A percentile compares a stretch with the other conserved stretches of the same genome.
Evolutionary conservation across 1,140 invertebrate genomes (phyloP).

Genomic region (Nautilus pompilius): DNA sequence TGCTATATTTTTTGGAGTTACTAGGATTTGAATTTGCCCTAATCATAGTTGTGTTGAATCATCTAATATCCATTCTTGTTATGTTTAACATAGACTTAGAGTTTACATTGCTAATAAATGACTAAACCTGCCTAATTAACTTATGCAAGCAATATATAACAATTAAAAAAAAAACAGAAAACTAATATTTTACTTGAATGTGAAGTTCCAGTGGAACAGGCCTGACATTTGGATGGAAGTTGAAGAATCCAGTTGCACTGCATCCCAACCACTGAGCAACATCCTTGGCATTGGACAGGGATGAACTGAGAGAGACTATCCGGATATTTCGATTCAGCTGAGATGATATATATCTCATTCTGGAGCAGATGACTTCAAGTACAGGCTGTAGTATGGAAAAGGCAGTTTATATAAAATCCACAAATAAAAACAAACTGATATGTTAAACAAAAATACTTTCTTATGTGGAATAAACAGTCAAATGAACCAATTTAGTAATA

Average conservation of each 20-base stretch:
- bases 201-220: conserved; percentile 93
- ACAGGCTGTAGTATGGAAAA: conserved; percentile 65
- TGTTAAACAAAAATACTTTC: too few relatives aligned
- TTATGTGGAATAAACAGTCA: too few relatives aligned
- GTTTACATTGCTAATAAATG: too few relatives aligned
- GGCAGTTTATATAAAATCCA: too few relatives aligned
- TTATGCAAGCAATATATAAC: background rate
- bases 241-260: conserved; percentile 87
- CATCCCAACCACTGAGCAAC: conserved; percentile 96
- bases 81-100: too few relatives aligned
- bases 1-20: too few relatives aligned
- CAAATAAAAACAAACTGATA: too few relatives aligned
- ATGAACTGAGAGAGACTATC: conserved; percentile 92
- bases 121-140: too few relatives aligned
- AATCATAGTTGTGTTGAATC: too few relatives aligned
- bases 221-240: conserved; percentile 96
- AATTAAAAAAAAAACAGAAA: background rate
- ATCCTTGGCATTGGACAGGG: conserved; percentile 92
- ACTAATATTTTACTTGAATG: conserved; percentile 65
- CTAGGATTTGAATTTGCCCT: too few relatives aligned
- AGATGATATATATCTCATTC: conserved; percentile 96
- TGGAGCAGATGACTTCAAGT: conserved; percentile 93
- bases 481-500: too few relatives aligned
- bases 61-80: too few relatives aligned
- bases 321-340: conserved; percentile 88